Conservation (phyloP, 2,113 vertebrate genomes). For the Campylomormyrus numenius region DNA sequence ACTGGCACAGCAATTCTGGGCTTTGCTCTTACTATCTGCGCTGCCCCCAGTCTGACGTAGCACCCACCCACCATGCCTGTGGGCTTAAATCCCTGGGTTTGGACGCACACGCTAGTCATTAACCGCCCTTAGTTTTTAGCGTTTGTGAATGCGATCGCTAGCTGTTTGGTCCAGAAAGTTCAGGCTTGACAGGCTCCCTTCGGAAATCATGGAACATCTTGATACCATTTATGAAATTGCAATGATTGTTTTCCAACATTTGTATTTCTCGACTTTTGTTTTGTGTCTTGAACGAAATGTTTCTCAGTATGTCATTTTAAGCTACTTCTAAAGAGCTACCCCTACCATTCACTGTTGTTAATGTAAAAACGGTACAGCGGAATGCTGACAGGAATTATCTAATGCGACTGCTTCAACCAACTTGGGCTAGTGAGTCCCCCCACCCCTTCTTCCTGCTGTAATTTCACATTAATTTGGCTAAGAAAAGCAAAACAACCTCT, state of each 20-base stretch:
- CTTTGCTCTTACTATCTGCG: background rate
- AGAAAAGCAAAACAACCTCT: background rate
- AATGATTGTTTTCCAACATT: background rate
- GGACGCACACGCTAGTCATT: background rate
- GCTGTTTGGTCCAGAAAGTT: background rate
- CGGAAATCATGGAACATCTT: background rate
- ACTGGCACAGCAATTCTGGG: background rate
- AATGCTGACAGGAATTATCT: background rate
- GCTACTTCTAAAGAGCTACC: background rate
- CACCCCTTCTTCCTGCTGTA: background rate
- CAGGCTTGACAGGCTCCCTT: background rate
- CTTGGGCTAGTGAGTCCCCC: background rate
- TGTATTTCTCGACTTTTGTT: background rate
- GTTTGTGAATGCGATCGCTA: background rate
- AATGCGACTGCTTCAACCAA: background rate
- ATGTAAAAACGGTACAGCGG: background rate
- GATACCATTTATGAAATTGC: background rate
- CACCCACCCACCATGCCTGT: background rate
- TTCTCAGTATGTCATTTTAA: background rate
- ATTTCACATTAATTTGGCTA: background rate
- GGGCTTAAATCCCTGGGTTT: background rate
- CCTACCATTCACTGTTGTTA: background rate
- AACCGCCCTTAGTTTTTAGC: background rate
- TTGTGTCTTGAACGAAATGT: background rate
- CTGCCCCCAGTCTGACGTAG: background rate